Percentiles rank a stretch among this genome's conserved stretches.
Conservation (phyloP, 2,888 invertebrate genomes). For the Cheilosia soror region DNA sequence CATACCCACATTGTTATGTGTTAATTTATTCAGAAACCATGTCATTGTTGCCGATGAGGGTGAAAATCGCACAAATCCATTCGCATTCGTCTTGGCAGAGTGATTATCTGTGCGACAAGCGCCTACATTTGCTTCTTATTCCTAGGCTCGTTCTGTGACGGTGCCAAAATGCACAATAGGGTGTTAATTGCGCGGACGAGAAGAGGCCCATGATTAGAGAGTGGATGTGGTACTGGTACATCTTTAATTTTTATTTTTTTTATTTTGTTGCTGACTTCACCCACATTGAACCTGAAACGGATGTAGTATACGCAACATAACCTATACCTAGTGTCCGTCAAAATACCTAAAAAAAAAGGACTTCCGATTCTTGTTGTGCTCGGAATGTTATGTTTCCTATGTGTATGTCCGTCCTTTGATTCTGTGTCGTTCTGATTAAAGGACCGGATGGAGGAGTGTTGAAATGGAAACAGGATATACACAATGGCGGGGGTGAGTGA, state of each 20-base stretch:
- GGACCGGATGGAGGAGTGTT: conserved; percentile 71
- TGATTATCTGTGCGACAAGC: conserved; percentile 49
- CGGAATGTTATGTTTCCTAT: conserved; percentile 46
- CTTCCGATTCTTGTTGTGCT: conserved; percentile 74
- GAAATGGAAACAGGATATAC: conserved; percentile 70
- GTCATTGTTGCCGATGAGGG: conserved; percentile 52
- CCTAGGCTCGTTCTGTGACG: conserved; percentile 20
- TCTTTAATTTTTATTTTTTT: conserved; percentile 18
- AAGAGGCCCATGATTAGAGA: conserved; percentile 64
- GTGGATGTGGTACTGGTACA: conserved; percentile 32
- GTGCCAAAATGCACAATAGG: conserved; percentile 63
- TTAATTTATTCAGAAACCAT: conserved; percentile 72
- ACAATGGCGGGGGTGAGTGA: conserved; percentile 36
- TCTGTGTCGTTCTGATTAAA: conserved; percentile 67
- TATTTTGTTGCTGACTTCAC: conserved; percentile 27
- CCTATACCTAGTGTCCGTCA: conserved; percentile 33
- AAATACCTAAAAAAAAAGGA: conserved; percentile 17
- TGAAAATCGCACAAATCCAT: conserved; percentile 49
- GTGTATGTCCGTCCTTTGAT: conserved; percentile 59
- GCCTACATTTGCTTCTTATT: conserved; percentile 45
- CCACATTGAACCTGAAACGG: conserved; percentile 50
- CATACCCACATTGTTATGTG: conserved; percentile 46
- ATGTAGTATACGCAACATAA: conserved; percentile 18
- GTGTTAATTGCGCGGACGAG: conserved; percentile 62
- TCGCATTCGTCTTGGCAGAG: conserved; percentile 38